A percentile compares a stretch with the other conserved stretches of the same genome.
Evolutionary conservation across 2,113 vertebrate genomes (phyloP).

Genomic region (Alexandromys fortis): DNA sequence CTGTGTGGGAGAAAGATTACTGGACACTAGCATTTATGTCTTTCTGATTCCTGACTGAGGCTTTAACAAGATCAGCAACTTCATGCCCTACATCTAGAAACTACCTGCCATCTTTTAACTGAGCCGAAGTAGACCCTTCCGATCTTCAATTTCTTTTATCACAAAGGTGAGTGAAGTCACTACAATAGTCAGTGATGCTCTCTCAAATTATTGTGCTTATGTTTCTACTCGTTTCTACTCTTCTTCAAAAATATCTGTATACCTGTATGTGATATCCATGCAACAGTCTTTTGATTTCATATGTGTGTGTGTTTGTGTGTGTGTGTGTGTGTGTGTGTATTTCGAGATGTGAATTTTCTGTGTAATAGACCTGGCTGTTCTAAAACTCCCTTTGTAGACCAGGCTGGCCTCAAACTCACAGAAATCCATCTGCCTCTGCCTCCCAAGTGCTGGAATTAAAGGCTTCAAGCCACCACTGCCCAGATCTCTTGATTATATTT

Average conservation of each 20-base stretch:
- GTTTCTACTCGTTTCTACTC: not conserved
- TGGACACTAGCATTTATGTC: not conserved
- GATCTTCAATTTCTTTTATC: not conserved
- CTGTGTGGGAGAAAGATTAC: not conserved
- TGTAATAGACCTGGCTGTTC: not conserved
- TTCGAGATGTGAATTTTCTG: not conserved
- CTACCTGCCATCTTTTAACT: not conserved
- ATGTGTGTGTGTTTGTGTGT: too few species aligned
- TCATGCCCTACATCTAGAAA: too few species aligned
- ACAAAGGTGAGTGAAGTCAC: not conserved
- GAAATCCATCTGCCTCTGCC: too few species aligned
- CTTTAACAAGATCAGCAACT: not conserved
- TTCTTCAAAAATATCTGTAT: not conserved
- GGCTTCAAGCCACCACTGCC: not conserved
- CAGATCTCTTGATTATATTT: conserved; percentile 13
- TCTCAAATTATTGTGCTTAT: conserved; percentile 14
- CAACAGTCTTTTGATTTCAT: not conserved
- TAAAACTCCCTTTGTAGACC: too few species aligned
- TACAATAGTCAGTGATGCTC: not conserved
- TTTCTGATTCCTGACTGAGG: not conserved
- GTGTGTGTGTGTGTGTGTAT: too few species aligned
- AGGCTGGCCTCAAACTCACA: too few species aligned
- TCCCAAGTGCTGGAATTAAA: not conserved
- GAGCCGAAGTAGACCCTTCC: too few species aligned
- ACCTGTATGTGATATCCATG: not conserved